These are phyloP conservation scores for Tetramorium simillimum DNA, from an alignment of 1,140 invertebrate genomes.

Conservation along the genomic window DNA sequence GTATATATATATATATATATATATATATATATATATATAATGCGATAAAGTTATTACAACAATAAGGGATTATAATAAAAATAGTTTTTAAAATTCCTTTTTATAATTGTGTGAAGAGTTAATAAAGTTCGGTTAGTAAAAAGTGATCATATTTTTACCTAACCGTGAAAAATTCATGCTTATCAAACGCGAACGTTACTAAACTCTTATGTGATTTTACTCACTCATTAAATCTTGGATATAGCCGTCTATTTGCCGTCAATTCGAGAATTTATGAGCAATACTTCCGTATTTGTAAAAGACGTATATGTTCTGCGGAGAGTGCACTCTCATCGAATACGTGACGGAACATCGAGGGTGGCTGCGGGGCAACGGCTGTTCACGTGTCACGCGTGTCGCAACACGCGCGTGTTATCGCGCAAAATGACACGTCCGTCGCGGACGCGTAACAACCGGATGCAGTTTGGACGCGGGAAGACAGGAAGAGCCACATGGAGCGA, in stretches of 20 bases:
- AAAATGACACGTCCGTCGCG: conserved; percentile 36
- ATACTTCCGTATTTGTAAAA: conserved; percentile 8
- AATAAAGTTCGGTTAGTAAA: background rate
- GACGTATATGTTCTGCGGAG: background rate
- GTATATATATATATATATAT: too few species aligned
- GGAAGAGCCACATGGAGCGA: conserved; percentile 16
- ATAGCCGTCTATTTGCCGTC: background rate
- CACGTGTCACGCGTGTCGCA: conserved; percentile 28
- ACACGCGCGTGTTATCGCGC: conserved; percentile 14
- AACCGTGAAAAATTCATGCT: background rate
- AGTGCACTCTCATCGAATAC: conserved; percentile 6
- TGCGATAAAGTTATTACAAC: background rate
- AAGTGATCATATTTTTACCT: background rate
- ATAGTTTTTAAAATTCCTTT: background rate
- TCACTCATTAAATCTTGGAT: background rate
- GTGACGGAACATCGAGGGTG: background rate
- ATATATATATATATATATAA: background rate
- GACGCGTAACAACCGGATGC: conserved; percentile 24
- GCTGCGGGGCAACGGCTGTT: background rate
- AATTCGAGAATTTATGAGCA: background rate
- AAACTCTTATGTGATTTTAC: background rate
- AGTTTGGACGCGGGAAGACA: conserved; percentile 36
- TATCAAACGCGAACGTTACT: background rate
- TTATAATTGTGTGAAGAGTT: background rate
- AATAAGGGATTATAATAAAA: background rate